Evolutionary conservation across 2,797 vertebrate species (phyloP).

Genomic region (Coilia nasus): DNA sequence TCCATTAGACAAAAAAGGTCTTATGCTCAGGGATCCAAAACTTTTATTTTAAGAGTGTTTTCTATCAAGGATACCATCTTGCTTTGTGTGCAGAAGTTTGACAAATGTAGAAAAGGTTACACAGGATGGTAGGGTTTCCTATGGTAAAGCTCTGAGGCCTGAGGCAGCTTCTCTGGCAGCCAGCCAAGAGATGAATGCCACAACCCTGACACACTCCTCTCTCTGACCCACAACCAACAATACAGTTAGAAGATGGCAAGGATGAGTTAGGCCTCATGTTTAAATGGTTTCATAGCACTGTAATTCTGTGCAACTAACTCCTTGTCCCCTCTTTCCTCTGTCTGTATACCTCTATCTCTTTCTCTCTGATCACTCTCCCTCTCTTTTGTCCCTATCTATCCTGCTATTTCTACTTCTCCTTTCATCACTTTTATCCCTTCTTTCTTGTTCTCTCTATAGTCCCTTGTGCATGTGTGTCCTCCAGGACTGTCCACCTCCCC

Average conservation of each 20-base stretch:
- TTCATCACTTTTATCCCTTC: neutral
- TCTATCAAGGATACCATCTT: too few species aligned
- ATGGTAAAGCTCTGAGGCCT: too few species aligned
- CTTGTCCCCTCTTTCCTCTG: too few species aligned
- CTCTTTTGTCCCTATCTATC: neutral
- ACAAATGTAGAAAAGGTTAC: neutral
- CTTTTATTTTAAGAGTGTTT: neutral
- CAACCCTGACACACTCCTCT: constrained; percentile 40
- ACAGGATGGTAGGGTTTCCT: neutral
- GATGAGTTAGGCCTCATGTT: constrained; percentile 42
- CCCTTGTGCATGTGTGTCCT: neutral
- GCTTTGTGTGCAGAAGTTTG: neutral
- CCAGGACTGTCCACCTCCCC: neutral
- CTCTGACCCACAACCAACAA: constrained; percentile 38
- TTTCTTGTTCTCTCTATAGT: neutral
- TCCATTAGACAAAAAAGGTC: neutral
- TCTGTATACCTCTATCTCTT: neutral
- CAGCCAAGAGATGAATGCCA: neutral
- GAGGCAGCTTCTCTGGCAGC: neutral
- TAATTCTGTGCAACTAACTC: too few species aligned
- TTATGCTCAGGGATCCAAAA: neutral
- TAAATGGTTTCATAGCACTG: too few species aligned
- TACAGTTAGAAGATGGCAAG: constrained; percentile 33
- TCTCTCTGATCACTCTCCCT: neutral
- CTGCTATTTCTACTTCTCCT: neutral